A percentile compares a stretch with the other conserved stretches of the same genome.
These are phyloP conservation scores for Platycnemis pennipes DNA, from an alignment of 2,888 invertebrate genomes.

Conservation along the genomic window DNA sequence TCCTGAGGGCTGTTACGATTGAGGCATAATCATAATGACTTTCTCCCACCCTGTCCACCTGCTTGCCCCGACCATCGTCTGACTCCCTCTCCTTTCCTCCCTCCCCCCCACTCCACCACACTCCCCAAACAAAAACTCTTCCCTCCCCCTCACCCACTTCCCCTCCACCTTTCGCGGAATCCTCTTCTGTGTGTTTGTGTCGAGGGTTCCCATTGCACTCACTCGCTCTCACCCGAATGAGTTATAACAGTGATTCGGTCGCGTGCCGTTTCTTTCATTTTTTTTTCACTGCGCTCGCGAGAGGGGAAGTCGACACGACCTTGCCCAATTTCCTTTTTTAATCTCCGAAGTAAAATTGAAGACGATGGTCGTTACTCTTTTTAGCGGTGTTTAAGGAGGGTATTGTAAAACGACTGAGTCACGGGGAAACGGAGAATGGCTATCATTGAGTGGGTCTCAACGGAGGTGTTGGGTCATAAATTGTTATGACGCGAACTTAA, in stretches of 20 bases:
- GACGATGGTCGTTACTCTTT: slow-evolving; percentile 64
- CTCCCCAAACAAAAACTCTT: too few relatives aligned
- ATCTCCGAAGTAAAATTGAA: slow-evolving; percentile 59
- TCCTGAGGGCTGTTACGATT: slow-evolving; percentile 59
- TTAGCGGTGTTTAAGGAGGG: slow-evolving; percentile 66
- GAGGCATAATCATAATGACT: slow-evolving; percentile 67
- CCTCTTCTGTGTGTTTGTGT: not conserved
- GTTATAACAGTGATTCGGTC: slow-evolving; percentile 53
- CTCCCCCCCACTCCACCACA: not conserved
- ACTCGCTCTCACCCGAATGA: not conserved
- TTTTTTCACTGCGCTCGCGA: slow-evolving; percentile 47
- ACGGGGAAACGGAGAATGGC: slow-evolving; percentile 44
- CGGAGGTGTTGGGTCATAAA: slow-evolving; percentile 26
- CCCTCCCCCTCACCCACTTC: not conserved
- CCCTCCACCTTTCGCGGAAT: slow-evolving; percentile 31
- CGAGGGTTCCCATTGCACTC: slow-evolving; percentile 51
- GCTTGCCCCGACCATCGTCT: too few relatives aligned
- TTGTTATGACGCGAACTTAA: slow-evolving; percentile 19
- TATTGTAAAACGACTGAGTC: slow-evolving; percentile 57
- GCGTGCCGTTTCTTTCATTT: slow-evolving; percentile 25
- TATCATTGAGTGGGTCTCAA: slow-evolving; percentile 19
- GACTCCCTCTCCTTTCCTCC: not conserved
- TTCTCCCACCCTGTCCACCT: not conserved
- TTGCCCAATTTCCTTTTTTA: slow-evolving; percentile 57
- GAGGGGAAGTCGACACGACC: slow-evolving; percentile 40